A percentile compares a stretch with the other conserved stretches of the same genome.
Evolutionary conservation across 1,140 invertebrate species (phyloP).

Genomic region (honey bee (Apis mellifera)): DNA sequence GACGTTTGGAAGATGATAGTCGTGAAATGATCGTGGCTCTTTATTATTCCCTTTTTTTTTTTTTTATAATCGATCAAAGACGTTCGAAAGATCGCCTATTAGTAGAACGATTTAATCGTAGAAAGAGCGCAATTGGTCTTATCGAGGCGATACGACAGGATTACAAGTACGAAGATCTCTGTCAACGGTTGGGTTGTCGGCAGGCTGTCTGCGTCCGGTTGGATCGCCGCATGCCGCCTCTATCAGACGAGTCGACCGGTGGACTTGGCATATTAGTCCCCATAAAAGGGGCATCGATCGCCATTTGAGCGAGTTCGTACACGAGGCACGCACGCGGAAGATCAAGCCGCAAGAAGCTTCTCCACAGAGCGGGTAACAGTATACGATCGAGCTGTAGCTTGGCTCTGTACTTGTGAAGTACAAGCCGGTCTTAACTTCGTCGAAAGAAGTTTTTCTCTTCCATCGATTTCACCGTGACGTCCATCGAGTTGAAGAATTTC

Average conservation of each 20-base stretch:
- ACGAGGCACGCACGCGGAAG: conserved; percentile 65
- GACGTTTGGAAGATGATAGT: too few relatives aligned
- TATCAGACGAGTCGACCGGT: conserved; percentile 24
- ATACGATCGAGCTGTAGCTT: conserved; percentile 31
- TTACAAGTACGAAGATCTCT: conserved; percentile 45
- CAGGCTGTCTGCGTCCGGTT: conserved; percentile 2
- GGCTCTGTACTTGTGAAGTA: conserved; percentile 1
- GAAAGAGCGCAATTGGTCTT: neutral
- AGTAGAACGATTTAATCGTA: neutral
- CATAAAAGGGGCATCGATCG: conserved; percentile 60
- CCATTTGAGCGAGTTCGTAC: conserved; percentile 58
- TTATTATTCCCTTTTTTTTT: neutral
- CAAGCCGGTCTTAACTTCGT: conserved; percentile 10
- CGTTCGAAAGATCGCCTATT: neutral
- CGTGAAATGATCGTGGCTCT: neutral
- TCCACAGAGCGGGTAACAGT: conserved; percentile 31
- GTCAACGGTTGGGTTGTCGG: conserved; percentile 38
- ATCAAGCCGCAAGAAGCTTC: conserved; percentile 53
- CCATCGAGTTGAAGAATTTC: neutral
- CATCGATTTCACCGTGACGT: neutral
- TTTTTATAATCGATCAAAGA: neutral
- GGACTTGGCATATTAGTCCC: conserved; percentile 60
- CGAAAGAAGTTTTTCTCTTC: neutral
- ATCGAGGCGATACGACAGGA: conserved; percentile 20
- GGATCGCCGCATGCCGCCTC: conserved; percentile 18